Evolutionary conservation across 2,113 vertebrate species (phyloP), one percentile per base, ranked within the genome.

Genomic region (Penelope pileata): DNA sequence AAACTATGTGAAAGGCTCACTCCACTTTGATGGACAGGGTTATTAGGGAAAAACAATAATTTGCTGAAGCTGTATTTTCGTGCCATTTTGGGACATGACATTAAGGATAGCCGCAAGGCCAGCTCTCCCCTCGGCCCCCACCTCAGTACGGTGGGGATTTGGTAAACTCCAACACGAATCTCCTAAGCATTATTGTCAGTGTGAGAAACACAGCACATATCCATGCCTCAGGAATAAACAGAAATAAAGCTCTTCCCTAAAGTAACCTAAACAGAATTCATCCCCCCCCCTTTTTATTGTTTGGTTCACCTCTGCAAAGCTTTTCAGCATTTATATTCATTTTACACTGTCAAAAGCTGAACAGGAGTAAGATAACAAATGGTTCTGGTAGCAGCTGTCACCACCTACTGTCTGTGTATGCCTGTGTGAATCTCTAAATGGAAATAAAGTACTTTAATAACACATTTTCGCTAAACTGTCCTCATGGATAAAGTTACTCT

Each of bases 381-480:
- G 94, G 94, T 88, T 95, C 94, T 91, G 91, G 90, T 87, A 96
- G 93, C 91, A 95, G 91, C 91, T 90, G 90, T 97, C 95, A 97
- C 96, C 78, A 92, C 95, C 96, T 94, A 95, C 94, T 96, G 96
- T 95, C 95, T 95, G 89, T 91, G 91, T 94, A 93, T 97, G 95
- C 95, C 92, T 96, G 91, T 95, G 88, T 94, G 95, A 95, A 93
- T 94, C 92, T 91, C 93, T 96, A 96, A 96, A 97, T 96, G 97
- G 91, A 94, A 96, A 96, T 93, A 96, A 97, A 97, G 94, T 94
- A 93, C 93, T 96, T 96, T 96, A 97, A 96, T 96, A 96, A 97
- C 96, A 97, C 96, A 86, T 92, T 96, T 95, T 96, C 94, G 95
- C 92, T 83, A 90, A 93, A 95, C 70, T 63, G 83, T 96, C 92